Base-by-base conservation (phyloP, 2,888 invertebrate genomes). In the Trachelus stipa region DNA sequence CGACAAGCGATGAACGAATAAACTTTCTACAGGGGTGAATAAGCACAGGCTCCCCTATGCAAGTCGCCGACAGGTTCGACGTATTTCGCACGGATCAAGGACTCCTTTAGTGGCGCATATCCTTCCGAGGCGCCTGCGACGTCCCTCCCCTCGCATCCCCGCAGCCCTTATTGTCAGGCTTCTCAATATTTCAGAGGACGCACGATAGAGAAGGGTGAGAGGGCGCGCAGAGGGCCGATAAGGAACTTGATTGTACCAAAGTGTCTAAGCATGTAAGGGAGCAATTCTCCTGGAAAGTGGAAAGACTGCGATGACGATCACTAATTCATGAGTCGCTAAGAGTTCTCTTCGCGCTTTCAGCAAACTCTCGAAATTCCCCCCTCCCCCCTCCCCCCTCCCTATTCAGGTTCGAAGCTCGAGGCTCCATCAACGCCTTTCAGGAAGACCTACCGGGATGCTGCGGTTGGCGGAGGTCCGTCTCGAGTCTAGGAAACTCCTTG, bases 1-100 rank as follows among this genome's bases (percentile, higher is more conserved):
- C 88, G 86, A 83, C 88, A 87, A 87, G 87, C 87, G 88, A 83
- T 87, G 83, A 84, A 84, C 87, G 88, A 88, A 88, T 88, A 87
- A 88, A 86, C 86, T 85, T 85, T 85, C 84, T 84, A 85, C 84
- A 87, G 87, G 86, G 40, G 40, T 15, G 40, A 40, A 40, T 40
- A 40, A 40, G 40, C 40, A 6, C 71, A 15, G 33, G 30, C 31
- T 71, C 71, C 33, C 33, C 71, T 71, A 37, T 71, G 71, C 31
- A 33, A 4, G 33, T 9, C 71, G 33, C 11, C 71, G 71, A 71
- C 71, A 31, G 71, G 30, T 33, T 30, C 71, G 71, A 71, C 71
- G 71, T 71, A 30, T 71, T 71, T 33, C n/a, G 15, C 33, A 33
- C 31, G 71, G 71, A 40, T 40, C 40, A 40, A 40, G 40, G 40